Percentiles rank a stretch among this genome's conserved stretches.
These are phyloP conservation scores for Rhabdophis nuchalis DNA, from an alignment of 2,797 vertebrate species.

Conservation along the genomic window DNA sequence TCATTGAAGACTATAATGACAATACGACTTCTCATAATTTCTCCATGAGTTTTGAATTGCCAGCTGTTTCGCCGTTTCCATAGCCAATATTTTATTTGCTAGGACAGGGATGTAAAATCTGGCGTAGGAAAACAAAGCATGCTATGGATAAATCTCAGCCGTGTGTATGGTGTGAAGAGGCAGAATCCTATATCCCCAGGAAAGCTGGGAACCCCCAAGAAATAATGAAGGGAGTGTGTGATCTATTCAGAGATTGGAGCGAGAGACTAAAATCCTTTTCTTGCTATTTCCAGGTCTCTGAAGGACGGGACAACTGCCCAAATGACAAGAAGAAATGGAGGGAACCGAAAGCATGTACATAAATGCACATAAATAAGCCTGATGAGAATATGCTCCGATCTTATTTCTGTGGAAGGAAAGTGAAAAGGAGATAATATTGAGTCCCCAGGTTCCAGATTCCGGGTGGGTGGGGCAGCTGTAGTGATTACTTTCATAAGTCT, in stretches of 20 bases:
- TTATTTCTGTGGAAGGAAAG: background rate
- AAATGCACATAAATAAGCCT: background rate
- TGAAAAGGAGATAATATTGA: background rate
- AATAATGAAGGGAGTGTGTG: background rate
- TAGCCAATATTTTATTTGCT: background rate
- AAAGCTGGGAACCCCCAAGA: background rate
- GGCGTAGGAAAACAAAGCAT: background rate
- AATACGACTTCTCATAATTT: background rate
- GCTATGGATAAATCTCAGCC: background rate
- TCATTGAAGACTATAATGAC: background rate
- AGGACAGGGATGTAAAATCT: background rate
- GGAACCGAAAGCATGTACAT: background rate
- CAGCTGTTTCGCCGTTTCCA: background rate
- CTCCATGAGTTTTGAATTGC: background rate
- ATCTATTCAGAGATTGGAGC: fast-evolving
- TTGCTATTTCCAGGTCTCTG: conserved; percentile 47
- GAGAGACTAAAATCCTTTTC: background rate
- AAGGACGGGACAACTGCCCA: background rate
- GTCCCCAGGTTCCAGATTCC: background rate
- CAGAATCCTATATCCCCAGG: background rate
- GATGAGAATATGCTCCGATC: background rate
- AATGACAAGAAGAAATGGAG: background rate
- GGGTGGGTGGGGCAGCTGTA: background rate
- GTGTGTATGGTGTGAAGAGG: background rate
- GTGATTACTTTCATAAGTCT: background rate